Evolutionary conservation across 2,113 vertebrate species (phyloP).

Genomic region (Phasianus colchicus): DNA sequence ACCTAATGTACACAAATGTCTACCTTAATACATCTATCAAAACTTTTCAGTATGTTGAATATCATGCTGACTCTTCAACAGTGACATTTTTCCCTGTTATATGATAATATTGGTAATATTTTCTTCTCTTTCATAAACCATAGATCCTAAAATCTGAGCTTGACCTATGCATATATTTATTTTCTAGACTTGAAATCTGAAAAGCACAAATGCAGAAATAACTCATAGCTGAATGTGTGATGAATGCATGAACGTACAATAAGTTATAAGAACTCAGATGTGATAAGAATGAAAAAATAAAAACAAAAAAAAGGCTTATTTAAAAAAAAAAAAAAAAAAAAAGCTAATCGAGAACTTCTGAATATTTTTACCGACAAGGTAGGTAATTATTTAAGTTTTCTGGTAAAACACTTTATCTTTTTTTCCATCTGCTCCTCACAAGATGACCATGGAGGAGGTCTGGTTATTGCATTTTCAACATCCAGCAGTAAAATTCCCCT

Average conservation of each 20-base stretch:
- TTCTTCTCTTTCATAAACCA: neutral
- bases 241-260: neutral
- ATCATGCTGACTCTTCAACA: neutral
- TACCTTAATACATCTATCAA: neutral
- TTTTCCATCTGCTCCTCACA: fast-evolving
- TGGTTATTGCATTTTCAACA: neutral
- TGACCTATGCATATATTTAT: neutral
- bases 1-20: neutral
- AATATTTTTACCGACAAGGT: neutral
- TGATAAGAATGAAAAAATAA: no score
- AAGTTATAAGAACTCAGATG: neutral
- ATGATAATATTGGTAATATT: neutral
- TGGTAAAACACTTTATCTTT: neutral
- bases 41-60: neutral
- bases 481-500: neutral
- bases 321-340: neutral
- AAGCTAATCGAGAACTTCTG: neutral
- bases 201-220: neutral
- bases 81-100: neutral
- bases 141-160: neutral
- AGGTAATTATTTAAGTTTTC: neutral
- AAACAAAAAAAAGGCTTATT: no score
- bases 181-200: neutral
- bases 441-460: neutral
- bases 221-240: neutral